These are phyloP conservation scores for Chironex yamaguchii DNA, from an alignment of 30 jellyfish, hydroid and myxozoan genomes.

Conservation along the genomic window DNA sequence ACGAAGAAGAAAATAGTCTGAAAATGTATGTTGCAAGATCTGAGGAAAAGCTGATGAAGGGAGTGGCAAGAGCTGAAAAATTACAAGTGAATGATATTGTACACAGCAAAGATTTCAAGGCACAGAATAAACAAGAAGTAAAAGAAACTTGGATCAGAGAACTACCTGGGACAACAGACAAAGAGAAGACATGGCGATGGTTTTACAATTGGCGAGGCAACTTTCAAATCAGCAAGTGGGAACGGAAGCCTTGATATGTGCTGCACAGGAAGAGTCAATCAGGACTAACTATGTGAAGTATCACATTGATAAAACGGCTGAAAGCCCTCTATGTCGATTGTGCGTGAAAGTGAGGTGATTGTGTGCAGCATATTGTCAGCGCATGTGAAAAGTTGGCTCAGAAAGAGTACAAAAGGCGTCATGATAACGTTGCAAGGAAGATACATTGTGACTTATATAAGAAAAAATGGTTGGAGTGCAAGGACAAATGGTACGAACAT, in stretches of 20 bases:
- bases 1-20: neutral
- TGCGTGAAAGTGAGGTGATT: too few relatives aligned
- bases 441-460: too few relatives aligned
- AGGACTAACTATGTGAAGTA: too few relatives aligned
- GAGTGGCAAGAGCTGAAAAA: slow-evolving; percentile 8
- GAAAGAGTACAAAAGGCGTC: too few relatives aligned
- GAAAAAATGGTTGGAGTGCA: too few relatives aligned
- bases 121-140: slow-evolving; percentile 8
- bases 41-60: slow-evolving; percentile 12
- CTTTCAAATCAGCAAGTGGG: slow-evolving; percentile 22
- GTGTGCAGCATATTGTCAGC: too few relatives aligned
- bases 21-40: neutral
- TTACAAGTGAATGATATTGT: slow-evolving; percentile 26
- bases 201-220: slow-evolving; percentile 19
- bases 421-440: slow-evolving; percentile 24
- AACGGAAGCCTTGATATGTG: slow-evolving; percentile 21
- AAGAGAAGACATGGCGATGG: slow-evolving; percentile 36
- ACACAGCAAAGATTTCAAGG: slow-evolving; percentile 25
- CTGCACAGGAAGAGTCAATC: too few relatives aligned
- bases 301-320: too few relatives aligned
- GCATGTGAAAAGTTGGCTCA: too few relatives aligned
- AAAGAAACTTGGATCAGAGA: slow-evolving; percentile 47
- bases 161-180: slow-evolving; percentile 26
- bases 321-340: too few relatives aligned
- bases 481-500: too few relatives aligned